Evolutionary conservation across 2,888 invertebrate genomes (phyloP), one percentile per base, ranked within the genome.

Genomic region (Candidula unifasciata): DNA sequence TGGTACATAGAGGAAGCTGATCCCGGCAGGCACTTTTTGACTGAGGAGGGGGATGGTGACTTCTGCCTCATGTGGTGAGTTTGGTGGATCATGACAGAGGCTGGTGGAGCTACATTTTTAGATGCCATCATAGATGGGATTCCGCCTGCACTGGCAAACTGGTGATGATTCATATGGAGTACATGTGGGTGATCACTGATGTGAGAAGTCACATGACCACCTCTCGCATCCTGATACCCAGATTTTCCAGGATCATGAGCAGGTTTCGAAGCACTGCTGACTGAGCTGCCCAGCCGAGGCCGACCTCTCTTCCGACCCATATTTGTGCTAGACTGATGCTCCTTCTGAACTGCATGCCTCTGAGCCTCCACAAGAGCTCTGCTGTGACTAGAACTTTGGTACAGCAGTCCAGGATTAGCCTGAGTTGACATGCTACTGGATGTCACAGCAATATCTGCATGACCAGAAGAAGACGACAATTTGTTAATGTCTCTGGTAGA

Each of bases 261-360:
- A n/a, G 66, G 66, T 27, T 37, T 37, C 1, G 8, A 16, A 13
- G 77, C 13, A 37, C 37, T 83, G 57, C 35, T 78, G 2, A 54
- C 69, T 21, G 78, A 71, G 73, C 80, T 84, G 73, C 52, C 27
- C 3, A 79, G 80, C 21, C 80, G 71, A 57, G 84, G 84, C 44
- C 84, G 35, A 27, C 84, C 84, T 21, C 84, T 77, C 54, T 84
- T 84, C 8, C 84, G 68, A 6, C 84, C 84, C n/a, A 78, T 54
- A 30, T 3, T 77, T 18, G 69, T 78, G 60, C 69, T 78, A 3
- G 82, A 82, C 68, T 83, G 83, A 35, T 83, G 83, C 30, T 83
- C 83, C 60, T 83, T 83, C 24, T 78, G 77, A 24, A 83, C 83
- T 33, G 78, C 57, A 30, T 83, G 78, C n/a, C 78, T 77, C 71